phyloP scores from a whole-genome alignment of 2,113 vertebrate genomes.

The Cichladusa arquata region DNA sequence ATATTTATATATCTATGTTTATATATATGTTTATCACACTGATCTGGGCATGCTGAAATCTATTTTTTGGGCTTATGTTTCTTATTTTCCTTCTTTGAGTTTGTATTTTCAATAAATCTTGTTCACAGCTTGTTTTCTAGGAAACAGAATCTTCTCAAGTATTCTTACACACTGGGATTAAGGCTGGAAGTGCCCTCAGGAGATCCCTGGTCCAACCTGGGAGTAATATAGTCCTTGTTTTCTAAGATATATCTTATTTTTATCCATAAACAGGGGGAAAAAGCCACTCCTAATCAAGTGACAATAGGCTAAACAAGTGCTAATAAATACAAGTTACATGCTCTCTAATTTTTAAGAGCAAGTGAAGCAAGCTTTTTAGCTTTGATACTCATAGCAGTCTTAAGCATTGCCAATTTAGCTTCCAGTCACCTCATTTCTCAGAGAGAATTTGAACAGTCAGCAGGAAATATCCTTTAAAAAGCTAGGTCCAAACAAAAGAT shows the following conservation, averaged over 20 bases:
- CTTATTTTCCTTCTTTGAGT: background rate
- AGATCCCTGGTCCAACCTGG: background rate
- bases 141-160: background rate
- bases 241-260: background rate
- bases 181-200: background rate
- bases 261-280: background rate
- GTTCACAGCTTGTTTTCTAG: background rate
- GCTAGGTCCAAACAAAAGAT: background rate
- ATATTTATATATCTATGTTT: background rate
- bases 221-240: rapidly evolving
- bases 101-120: background rate
- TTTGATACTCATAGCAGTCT: background rate
- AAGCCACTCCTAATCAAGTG: background rate
- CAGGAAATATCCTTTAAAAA: background rate
- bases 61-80: background rate
- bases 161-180: background rate
- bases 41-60: background rate
- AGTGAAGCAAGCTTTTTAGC: background rate
- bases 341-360: background rate
- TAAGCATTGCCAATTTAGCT: background rate
- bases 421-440: background rate
- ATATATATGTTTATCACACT: background rate
- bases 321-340: background rate
- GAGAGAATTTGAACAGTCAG: background rate
- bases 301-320: background rate